These are phyloP conservation scores for Hirtodrosophila duncani DNA, from an alignment of 2,888 invertebrate species.

Conservation along the genomic window DNA sequence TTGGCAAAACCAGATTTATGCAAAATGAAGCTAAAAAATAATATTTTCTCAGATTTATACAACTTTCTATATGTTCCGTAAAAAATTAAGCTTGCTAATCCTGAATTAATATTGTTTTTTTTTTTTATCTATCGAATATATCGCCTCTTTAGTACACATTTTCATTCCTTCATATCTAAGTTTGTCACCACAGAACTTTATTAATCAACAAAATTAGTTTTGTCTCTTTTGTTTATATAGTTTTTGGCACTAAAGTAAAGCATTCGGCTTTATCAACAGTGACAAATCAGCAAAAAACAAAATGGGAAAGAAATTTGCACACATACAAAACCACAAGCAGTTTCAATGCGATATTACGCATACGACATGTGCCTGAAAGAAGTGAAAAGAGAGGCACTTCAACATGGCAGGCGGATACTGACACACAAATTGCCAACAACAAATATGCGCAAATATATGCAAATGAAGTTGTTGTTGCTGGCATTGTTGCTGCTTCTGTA, in stretches of 20 bases:
- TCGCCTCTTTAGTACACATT: too few relatives aligned
- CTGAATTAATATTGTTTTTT: too few relatives aligned
- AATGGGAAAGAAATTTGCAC: constrained; percentile 22
- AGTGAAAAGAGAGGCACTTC: constrained; percentile 50
- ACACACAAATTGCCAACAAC: constrained; percentile 29
- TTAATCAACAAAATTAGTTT: too few relatives aligned
- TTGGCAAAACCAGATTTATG: too few relatives aligned
- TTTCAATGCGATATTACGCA: constrained; percentile 66
- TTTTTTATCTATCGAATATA: too few relatives aligned
- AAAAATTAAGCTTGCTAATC: too few relatives aligned
- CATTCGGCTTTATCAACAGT: neutral
- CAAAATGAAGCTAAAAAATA: too few relatives aligned
- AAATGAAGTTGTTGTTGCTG: constrained; percentile 61
- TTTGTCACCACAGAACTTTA: too few relatives aligned
- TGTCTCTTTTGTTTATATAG: neutral
- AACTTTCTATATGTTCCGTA: too few relatives aligned
- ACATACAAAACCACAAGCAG: constrained; percentile 35
- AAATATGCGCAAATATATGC: constrained; percentile 60
- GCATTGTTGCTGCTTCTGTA: constrained; percentile 40
- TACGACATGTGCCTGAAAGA: constrained; percentile 45
- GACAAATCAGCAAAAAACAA: constrained; percentile 25
- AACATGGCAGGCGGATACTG: constrained; percentile 60
- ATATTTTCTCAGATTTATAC: too few relatives aligned
- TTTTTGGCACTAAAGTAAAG: constrained; percentile 23
- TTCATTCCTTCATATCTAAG: too few relatives aligned